phyloP scores from a whole-genome alignment of 2,888 invertebrate species.

The Allolobophora icterica region DNA sequence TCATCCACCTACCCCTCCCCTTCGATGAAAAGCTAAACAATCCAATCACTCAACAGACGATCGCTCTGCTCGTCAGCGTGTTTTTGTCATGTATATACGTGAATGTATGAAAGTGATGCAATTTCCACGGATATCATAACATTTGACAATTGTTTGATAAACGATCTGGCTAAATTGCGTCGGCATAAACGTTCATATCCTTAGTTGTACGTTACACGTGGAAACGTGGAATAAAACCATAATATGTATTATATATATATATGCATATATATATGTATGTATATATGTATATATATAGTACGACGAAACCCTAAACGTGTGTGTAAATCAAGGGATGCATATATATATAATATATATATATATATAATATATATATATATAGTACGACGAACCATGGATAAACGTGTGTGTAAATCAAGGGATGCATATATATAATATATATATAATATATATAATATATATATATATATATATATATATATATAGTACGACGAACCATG shows the following conservation, averaged over 20 bases:
- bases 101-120: neutral
- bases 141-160: neutral
- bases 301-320: too few species aligned
- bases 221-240: neutral
- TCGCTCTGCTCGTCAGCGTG: neutral
- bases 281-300: too few species aligned
- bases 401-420: too few species aligned
- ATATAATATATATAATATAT: neutral
- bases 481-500: too few species aligned
- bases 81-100: neutral
- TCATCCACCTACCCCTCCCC: neutral
- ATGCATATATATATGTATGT: neutral
- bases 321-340: neutral
- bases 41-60: neutral
- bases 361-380: too few species aligned
- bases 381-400: too few species aligned
- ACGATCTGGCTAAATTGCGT: neutral
- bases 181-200: neutral
- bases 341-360: neutral
- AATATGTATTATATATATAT: neutral
- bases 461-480: neutral
- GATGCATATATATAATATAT: neutral
- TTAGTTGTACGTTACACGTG: neutral
- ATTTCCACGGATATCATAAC: neutral
- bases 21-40: neutral